Evolutionary conservation across 2,113 vertebrate genomes (phyloP).

Genomic region (Sprattus sprattus): DNA sequence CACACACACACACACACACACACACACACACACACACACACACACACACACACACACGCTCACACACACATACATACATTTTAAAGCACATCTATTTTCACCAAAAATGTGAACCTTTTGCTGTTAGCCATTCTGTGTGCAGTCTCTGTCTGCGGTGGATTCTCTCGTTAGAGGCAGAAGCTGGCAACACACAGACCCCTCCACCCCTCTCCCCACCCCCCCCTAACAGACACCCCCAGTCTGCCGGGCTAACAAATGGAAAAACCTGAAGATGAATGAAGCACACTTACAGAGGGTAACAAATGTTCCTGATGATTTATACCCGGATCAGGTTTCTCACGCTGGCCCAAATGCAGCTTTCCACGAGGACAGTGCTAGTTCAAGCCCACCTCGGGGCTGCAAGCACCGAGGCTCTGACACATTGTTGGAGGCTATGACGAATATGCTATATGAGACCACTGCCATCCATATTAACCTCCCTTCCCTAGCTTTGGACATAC

Average conservation of each 20-base stretch:
- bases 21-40: background rate
- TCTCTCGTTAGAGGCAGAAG: conserved; percentile 1
- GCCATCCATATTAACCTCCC: conserved; percentile 66
- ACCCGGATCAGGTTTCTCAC: conserved; percentile 71
- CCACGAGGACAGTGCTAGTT: conserved; percentile 63
- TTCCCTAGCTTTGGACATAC: conserved; percentile 55
- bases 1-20: background rate
- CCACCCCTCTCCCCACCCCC: background rate
- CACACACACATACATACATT: background rate
- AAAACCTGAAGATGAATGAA: conserved; percentile 71
- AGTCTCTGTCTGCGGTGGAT: background rate
- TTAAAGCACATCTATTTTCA: background rate
- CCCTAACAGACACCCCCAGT: conserved; percentile 54
- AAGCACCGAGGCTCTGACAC: conserved; percentile 59
- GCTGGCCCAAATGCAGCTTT: conserved; percentile 62
- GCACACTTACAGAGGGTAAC: conserved; percentile 70
- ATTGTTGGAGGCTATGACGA: conserved; percentile 60
- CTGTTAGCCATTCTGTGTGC: background rate
- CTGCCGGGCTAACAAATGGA: conserved; percentile 67
- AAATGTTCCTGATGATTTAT: conserved; percentile 77
- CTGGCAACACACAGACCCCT: background rate
- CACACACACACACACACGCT: background rate
- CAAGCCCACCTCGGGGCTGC: conserved; percentile 25
- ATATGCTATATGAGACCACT: conserved; percentile 71
- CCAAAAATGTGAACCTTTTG: background rate